phyloP scores from a whole-genome alignment of 2,888 invertebrate genomes.

The Celastrina argiolus region DNA sequence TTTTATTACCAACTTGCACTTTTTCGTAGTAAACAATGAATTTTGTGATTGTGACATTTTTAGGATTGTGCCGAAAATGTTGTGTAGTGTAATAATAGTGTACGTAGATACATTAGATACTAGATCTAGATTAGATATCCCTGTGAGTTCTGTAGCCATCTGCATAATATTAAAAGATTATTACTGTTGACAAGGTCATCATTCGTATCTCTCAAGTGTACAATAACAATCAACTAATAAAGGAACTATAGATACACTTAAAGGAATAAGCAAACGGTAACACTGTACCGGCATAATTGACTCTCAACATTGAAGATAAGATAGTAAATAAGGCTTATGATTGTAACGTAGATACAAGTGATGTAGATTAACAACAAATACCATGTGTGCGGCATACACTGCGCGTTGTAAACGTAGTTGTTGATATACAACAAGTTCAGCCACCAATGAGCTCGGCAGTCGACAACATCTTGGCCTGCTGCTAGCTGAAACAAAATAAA shows the following conservation, averaged over 20 bases:
- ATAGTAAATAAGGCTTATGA: no score
- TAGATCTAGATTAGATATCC: no score
- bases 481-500: slow-evolving; percentile 17
- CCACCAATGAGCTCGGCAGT: slow-evolving; percentile 47
- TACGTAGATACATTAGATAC: no score
- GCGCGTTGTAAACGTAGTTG: slow-evolving; percentile 43
- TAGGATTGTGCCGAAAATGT: no score
- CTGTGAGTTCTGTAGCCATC: no score
- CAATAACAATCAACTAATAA: background rate
- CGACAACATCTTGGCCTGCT: slow-evolving; percentile 22
- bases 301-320: background rate
- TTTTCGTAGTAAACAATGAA: no score
- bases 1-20: no score
- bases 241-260: no score
- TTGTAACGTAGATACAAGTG: background rate
- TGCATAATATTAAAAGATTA: background rate
- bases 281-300: background rate
- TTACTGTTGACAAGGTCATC: background rate
- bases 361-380: slow-evolving; percentile 25
- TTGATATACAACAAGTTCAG: slow-evolving; percentile 44
- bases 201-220: background rate
- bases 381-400: slow-evolving; percentile 42
- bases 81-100: no score
- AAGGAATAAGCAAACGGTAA: no score
- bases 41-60: no score